Evolutionary conservation across 2,888 invertebrate species (phyloP).

Genomic region (Boloria selene): DNA sequence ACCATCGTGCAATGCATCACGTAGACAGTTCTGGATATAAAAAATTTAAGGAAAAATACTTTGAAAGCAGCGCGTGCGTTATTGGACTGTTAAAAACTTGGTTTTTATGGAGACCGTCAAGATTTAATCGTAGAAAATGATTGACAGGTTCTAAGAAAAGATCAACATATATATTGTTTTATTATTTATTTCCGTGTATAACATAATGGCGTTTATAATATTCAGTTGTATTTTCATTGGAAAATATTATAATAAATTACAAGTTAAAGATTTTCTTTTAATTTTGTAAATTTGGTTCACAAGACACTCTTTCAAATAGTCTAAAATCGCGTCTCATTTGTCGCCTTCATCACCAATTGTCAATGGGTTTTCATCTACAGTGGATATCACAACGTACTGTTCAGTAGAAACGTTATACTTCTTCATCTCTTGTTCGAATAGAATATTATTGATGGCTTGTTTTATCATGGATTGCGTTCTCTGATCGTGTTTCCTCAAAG

Average conservation of each 20-base stretch:
- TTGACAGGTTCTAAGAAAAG: slow-evolving; percentile 14
- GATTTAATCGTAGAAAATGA: slow-evolving; percentile 1
- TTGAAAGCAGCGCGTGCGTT: slow-evolving; percentile 4
- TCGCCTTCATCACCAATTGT: slow-evolving; percentile 48
- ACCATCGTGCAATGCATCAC: slow-evolving; percentile 15
- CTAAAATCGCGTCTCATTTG: slow-evolving; percentile 13
- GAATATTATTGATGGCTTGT: slow-evolving; percentile 12
- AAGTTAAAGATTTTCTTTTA: no score
- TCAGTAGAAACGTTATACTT: background rate
- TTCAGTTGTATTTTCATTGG: no score
- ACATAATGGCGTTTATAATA: background rate
- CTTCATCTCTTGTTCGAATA: slow-evolving; percentile 16
- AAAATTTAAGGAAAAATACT: slow-evolving; percentile 14
- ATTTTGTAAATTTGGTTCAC: background rate
- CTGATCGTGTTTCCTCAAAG: slow-evolving; percentile 71
- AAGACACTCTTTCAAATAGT: background rate
- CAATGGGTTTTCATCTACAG: slow-evolving; percentile 16
- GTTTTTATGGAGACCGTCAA: background rate
- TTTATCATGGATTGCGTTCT: slow-evolving; percentile 58
- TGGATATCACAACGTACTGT: slow-evolving; percentile 7
- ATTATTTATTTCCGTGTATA: background rate
- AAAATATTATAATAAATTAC: no score
- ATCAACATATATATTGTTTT: background rate
- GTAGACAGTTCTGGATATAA: slow-evolving; percentile 8
- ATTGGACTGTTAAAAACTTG: background rate